Conservation (phyloP, 2,888 invertebrate species). For the Luffia ferchaultella region DNA sequence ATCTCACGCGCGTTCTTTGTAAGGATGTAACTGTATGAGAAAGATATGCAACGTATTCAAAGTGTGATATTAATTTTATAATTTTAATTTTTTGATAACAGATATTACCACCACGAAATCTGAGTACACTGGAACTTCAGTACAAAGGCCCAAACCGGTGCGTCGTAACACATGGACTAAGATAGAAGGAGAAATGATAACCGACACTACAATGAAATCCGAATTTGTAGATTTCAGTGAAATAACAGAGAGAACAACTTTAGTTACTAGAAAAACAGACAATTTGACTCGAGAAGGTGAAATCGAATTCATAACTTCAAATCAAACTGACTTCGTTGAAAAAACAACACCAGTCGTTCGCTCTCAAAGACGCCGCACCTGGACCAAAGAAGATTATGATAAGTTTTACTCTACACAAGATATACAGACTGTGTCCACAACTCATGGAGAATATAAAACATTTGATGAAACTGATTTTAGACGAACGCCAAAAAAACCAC, state of each 20-base stretch:
- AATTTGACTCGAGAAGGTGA: constrained; percentile 75
- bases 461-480: constrained; percentile 66
- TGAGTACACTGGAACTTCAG: constrained; percentile 74
- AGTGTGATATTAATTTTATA: too few species aligned
- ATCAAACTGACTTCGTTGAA: constrained; percentile 69
- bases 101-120: constrained; percentile 74
- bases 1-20: too few species aligned
- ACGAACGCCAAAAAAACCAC: constrained; percentile 38
- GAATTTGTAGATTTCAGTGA: constrained; percentile 73
- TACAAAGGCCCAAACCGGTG: constrained; percentile 70
- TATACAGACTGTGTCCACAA: constrained; percentile 67
- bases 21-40: too few species aligned
- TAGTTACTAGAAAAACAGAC: constrained; percentile 67
- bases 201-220: constrained; percentile 72
- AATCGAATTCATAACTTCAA: constrained; percentile 72
- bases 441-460: constrained; percentile 72
- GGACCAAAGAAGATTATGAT: constrained; percentile 77
- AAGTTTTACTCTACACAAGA: constrained; percentile 71
- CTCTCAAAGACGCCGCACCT: constrained; percentile 70
- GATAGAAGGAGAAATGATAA: constrained; percentile 75
- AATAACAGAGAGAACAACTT: constrained; percentile 65
- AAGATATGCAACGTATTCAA: too few species aligned
- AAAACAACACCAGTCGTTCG: constrained; percentile 65
- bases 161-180: constrained; percentile 82
- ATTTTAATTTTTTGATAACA: constrained; percentile 33